Conservation (phyloP, 92 coral and sea anemone species). For the Muricea muricata region DNA sequence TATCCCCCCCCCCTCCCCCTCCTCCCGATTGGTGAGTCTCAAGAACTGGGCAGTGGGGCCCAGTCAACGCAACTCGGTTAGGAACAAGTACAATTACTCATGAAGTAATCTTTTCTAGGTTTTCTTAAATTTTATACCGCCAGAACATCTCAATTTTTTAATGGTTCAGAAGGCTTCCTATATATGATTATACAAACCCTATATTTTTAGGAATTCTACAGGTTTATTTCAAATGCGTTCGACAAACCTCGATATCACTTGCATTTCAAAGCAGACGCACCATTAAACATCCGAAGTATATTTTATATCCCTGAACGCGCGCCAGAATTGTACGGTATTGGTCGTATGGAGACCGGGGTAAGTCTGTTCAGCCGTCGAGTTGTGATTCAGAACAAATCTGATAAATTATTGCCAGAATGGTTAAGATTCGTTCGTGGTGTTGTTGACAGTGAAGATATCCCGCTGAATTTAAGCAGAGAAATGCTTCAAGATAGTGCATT, state of each 20-base stretch:
- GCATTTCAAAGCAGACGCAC: conserved; percentile 97
- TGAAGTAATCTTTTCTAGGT: no score
- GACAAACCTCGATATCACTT: conserved; percentile 93
- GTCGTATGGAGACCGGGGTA: conserved; percentile 82
- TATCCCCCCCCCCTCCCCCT: no score
- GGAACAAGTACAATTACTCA: no score
- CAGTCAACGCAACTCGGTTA: no score
- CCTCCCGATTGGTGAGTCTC: no score
- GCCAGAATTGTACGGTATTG: conserved; percentile 80
- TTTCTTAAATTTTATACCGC: no score
- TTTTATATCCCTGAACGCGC: conserved; percentile 94
- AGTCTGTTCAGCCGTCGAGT: conserved; percentile 91
- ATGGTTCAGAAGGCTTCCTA: no score
- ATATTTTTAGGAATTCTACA: conserved; percentile 85
- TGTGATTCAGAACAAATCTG: conserved; percentile 86
- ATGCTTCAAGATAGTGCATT: conserved; percentile 96
- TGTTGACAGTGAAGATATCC: conserved; percentile 98
- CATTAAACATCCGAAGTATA: conserved; percentile 90
- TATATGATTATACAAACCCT: no score
- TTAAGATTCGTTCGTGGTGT: conserved; percentile 92
- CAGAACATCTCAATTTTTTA: no score
- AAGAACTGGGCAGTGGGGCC: no score
- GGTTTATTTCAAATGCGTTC: conserved; percentile 83
- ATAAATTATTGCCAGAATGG: conserved; percentile 89
- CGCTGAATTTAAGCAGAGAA: conserved; percentile 92